These are phyloP conservation scores for Thecophora atra DNA, from an alignment of 2,888 invertebrate species.

Conservation along the genomic window DNA sequence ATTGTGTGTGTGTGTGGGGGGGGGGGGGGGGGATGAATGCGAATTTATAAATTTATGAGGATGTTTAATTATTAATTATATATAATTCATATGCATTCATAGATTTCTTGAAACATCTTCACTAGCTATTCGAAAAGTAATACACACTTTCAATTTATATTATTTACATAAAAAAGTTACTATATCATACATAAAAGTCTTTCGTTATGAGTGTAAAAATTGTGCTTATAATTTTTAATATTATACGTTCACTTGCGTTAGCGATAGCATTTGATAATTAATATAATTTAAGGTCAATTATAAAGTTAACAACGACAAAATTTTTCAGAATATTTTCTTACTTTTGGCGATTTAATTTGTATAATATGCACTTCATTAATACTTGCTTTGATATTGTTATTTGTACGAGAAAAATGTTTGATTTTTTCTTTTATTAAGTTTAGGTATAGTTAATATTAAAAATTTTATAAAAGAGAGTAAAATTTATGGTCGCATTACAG, in stretches of 20 bases:
- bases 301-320: conserved; percentile 28
- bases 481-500: conserved; percentile 42
- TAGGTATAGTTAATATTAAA: conserved; percentile 40
- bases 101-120: conserved; percentile 20
- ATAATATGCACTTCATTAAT: neutral
- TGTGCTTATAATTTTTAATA: conserved; percentile 29
- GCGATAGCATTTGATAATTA: conserved; percentile 31
- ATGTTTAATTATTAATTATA: conserved; percentile 1
- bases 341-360: conserved; percentile 23
- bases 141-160: conserved; percentile 18
- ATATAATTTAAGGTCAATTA: conserved; percentile 6
- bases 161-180: conserved; percentile 27
- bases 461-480: conserved; percentile 45
- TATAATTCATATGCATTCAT: conserved; percentile 15
- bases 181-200: conserved; percentile 35
- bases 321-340: conserved; percentile 16
- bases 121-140: conserved; percentile 28
- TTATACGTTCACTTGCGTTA: conserved; percentile 31
- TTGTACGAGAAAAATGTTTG: conserved; percentile 35
- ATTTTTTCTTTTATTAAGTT: conserved; percentile 18
- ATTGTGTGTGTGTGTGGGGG: too few relatives aligned
- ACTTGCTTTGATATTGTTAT: conserved; percentile 30
- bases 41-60: neutral
- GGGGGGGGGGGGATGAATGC: too few relatives aligned
- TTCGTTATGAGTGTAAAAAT: conserved; percentile 36